Conservation (phyloP, 2,797 vertebrate genomes). For the Gymnoscopelus microlampas region DNA sequence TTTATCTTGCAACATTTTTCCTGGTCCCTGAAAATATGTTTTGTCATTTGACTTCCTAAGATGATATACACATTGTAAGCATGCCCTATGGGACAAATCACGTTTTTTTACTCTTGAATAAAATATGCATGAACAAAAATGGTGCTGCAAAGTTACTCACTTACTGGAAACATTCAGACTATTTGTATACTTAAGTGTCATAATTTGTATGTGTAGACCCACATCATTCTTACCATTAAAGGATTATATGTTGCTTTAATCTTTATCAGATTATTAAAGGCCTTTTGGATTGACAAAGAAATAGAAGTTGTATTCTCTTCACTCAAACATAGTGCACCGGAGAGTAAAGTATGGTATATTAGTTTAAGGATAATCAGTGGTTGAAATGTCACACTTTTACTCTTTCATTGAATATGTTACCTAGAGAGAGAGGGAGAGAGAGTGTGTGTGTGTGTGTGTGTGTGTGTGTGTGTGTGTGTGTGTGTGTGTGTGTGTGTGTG, state of each 20-base stretch:
- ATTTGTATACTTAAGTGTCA: not conserved
- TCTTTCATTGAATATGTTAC: not conserved
- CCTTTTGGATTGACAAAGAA: too few species aligned
- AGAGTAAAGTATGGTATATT: too few species aligned
- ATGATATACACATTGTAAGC: conserved; percentile 88
- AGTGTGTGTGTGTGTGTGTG: not conserved
- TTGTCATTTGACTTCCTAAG: conserved; percentile 87
- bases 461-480: not conserved
- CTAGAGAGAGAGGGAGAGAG: not conserved
- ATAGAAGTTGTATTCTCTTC: too few species aligned
- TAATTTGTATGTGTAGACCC: too few species aligned
- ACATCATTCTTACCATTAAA: too few species aligned
- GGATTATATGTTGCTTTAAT: too few species aligned
- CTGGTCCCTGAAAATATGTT: conserved; percentile 85
- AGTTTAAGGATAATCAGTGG: too few species aligned
- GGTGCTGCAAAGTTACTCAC: conserved; percentile 42
- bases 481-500: conserved; percentile 4
- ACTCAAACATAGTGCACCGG: too few species aligned
- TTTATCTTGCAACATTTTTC: conserved; percentile 84
- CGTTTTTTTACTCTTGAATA: conserved; percentile 92
- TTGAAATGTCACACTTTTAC: too few species aligned
- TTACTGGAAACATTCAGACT: not conserved
- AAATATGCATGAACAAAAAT: conserved; percentile 89
- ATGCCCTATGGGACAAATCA: conserved; percentile 91
- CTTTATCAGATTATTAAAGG: too few species aligned